Evolutionary conservation across 1,140 invertebrate genomes (phyloP), one percentile per base, ranked within the genome.

Genomic region (Oryzaephilus surinamensis): DNA sequence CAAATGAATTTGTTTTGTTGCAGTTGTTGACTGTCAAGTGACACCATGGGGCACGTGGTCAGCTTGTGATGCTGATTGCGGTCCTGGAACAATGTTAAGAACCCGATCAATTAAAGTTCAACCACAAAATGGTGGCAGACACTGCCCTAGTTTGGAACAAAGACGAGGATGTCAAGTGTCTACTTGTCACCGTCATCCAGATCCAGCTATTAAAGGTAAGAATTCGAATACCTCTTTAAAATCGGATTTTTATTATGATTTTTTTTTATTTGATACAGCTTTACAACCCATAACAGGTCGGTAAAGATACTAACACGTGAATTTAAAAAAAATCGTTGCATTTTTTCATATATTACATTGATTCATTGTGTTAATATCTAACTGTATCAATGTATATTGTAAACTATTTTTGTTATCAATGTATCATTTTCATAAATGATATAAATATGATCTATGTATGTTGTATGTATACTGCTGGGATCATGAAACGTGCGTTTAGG

Each of bases 21-120:
- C 54, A 88, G 84, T 86, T 34, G 65, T 79, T 32, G 84, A 88
- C 59, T 88, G 84, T 60, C 67, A 73, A 48, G 80, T 86, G 20
- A 77, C 77, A 16, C 70, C 73, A 10, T 88, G 84, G 83, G 76
- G 74, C 4, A 61, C 71, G 2, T 88, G 84, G 84, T 76, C 77
- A 5, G 65, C 72, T 0, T 88, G 84, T 55, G 77, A 83, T 57
- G 74, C 74, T 1, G 71, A 71, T 34, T 88, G 84, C 54, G 84
- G 84, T 20, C 69, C 76, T 2, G 84, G 84, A 6, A 76, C 73
- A 47, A 84, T 82, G 79, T 73, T 71, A 15, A 64, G 84, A 23
- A 69, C 65, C 4, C 63, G 84, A 7, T 61, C 63, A 18, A 66
- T 86, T 10, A 46, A 73, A 12, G 67, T 71, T 17, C 66, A 72